Evolutionary conservation across 2,113 vertebrate genomes (phyloP).

Genomic region (Epinephelus cyanopodus): DNA sequence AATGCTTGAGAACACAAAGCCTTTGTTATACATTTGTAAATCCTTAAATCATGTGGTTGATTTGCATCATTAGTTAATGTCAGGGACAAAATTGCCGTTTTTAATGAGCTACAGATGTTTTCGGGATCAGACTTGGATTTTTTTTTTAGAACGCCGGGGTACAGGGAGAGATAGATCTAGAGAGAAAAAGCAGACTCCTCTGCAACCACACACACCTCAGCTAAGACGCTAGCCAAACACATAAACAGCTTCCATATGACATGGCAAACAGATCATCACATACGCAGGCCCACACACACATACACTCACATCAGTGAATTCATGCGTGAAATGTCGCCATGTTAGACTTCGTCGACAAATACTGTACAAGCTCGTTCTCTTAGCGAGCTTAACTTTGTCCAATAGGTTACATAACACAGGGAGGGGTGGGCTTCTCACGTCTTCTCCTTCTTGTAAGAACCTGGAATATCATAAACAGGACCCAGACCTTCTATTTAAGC

Average conservation of each 20-base stretch:
- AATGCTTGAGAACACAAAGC: conserved; percentile 32
- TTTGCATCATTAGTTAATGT: conserved; percentile 74
- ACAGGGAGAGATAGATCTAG: conserved; percentile 53
- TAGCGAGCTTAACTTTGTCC: conserved; percentile 24
- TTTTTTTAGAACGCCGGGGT: conserved; percentile 45
- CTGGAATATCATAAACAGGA: conserved; percentile 66
- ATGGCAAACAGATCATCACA: conserved; percentile 67
- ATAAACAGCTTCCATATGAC: conserved; percentile 81
- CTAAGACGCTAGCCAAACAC: conserved; percentile 56
- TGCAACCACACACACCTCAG: conserved; percentile 62
- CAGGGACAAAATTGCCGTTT: conserved; percentile 58
- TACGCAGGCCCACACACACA: conserved; percentile 53
- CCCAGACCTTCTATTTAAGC: conserved; percentile 64
- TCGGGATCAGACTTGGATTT: conserved; percentile 52
- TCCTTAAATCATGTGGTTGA: conserved; percentile 56
- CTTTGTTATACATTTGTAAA: conserved; percentile 50
- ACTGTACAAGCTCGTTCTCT: background rate
- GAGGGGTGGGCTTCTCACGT: conserved; percentile 33
- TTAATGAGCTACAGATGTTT: conserved; percentile 80
- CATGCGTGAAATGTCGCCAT: conserved; percentile 53
- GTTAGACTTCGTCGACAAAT: conserved; percentile 40
- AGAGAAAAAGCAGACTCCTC: conserved; percentile 68
- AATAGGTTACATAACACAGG: conserved; percentile 57
- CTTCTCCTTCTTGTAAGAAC: conserved; percentile 57
- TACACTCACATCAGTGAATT: conserved; percentile 45